A percentile compares a stretch with the other conserved stretches of the same genome.
These are phyloP conservation scores for Rhinophrynus dorsalis DNA, from an alignment of 2,797 vertebrate species.

Conservation along the genomic window DNA sequence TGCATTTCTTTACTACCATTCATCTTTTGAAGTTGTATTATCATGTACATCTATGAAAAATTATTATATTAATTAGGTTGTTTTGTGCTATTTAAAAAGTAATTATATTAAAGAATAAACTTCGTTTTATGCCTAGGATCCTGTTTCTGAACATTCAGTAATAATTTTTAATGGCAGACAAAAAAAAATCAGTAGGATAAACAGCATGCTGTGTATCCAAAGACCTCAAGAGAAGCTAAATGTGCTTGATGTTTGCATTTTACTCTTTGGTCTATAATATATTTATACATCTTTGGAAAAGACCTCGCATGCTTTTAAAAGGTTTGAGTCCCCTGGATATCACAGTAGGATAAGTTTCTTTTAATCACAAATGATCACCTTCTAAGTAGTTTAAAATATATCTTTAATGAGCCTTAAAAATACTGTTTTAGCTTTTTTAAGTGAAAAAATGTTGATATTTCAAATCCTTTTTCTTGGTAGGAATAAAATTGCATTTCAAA, in stretches of 20 bases:
- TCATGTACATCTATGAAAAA: background rate
- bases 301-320: slow-evolving; percentile 32
- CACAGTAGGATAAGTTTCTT: slow-evolving; percentile 18
- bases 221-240: slow-evolving; percentile 22
- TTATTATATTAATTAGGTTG: slow-evolving; percentile 26
- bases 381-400: slow-evolving; percentile 18
- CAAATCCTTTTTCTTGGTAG: background rate
- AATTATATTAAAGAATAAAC: slow-evolving; percentile 18
- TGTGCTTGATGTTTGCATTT: slow-evolving; percentile 33
- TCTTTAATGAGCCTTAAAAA: slow-evolving; percentile 29
- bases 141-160: slow-evolving; percentile 19
- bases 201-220: slow-evolving; percentile 28
- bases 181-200: slow-evolving; percentile 21
- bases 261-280: slow-evolving; percentile 33
- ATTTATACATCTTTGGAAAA: slow-evolving; percentile 42
- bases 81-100: slow-evolving; percentile 26
- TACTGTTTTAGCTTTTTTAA: background rate
- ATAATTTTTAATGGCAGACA: slow-evolving; percentile 38
- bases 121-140: slow-evolving; percentile 23
- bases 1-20: background rate
- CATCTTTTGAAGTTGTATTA: background rate
- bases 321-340: slow-evolving; percentile 14
- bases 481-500: background rate
- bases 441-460: background rate
- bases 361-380: slow-evolving; percentile 34